These are phyloP conservation scores for Tetranychus piercei DNA, from an alignment of 2,888 invertebrate genomes.

Conservation along the genomic window DNA sequence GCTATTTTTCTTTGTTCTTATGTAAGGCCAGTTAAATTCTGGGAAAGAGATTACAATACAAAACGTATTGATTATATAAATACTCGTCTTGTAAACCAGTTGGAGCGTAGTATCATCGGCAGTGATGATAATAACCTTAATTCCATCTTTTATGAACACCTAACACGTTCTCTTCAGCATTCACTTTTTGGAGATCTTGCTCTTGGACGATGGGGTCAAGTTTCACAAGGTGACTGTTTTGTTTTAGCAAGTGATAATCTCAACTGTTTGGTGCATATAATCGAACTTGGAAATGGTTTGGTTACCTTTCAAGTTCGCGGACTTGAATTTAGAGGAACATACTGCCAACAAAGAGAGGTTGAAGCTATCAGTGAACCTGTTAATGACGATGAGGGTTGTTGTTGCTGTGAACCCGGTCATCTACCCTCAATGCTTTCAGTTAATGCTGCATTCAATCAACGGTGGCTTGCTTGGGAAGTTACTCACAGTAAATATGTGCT, in stretches of 20 bases:
- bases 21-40: slow-evolving; percentile 96
- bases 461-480: slow-evolving; percentile 96
- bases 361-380: slow-evolving; percentile 96
- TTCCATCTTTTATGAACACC: slow-evolving; percentile 96
- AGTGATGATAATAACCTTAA: slow-evolving; percentile 93
- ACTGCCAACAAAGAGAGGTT: slow-evolving; percentile 95
- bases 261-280: slow-evolving; percentile 90
- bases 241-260: slow-evolving; percentile 93
- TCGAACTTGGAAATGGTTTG: slow-evolving; percentile 90
- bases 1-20: slow-evolving; percentile 97
- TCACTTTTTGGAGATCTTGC: slow-evolving; percentile 80
- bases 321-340: slow-evolving; percentile 90
- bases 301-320: slow-evolving; percentile 95
- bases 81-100: slow-evolving; percentile 76
- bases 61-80: slow-evolving; percentile 91
- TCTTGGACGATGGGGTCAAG: slow-evolving; percentile 81
- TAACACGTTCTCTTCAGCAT: slow-evolving; percentile 85
- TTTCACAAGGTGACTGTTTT: slow-evolving; percentile 92
- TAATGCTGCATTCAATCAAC: slow-evolving; percentile 89
- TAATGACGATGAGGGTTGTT: slow-evolving; percentile 79
- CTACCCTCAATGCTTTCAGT: slow-evolving; percentile 71
- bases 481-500: slow-evolving; percentile 88
- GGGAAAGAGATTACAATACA: slow-evolving; percentile 97
- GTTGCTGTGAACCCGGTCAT: slow-evolving; percentile 76
- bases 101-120: slow-evolving; percentile 67